Evolutionary conservation across 2,888 invertebrate species (phyloP).

Genomic region (Griposia aprilina): DNA sequence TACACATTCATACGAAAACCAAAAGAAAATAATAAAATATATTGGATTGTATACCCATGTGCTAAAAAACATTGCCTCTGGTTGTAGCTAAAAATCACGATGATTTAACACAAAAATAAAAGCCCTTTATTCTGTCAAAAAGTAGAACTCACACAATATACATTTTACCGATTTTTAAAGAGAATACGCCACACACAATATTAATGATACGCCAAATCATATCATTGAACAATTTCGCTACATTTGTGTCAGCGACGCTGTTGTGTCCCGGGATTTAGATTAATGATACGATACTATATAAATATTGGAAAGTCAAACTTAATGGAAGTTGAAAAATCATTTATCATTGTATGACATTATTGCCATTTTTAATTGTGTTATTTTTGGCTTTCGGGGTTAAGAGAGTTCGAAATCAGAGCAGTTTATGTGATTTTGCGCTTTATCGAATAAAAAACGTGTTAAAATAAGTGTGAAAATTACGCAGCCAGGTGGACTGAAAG

Average conservation of each 20-base stretch:
- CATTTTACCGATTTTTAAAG: conserved; percentile 43
- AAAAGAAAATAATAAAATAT: background rate
- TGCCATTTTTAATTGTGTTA: conserved; percentile 43
- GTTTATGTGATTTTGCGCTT: conserved; percentile 12
- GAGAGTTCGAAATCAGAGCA: conserved; percentile 27
- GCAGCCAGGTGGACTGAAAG: background rate
- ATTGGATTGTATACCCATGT: background rate
- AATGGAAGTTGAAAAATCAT: conserved; percentile 55
- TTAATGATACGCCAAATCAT: conserved; percentile 72
- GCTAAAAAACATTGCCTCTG: conserved; percentile 2
- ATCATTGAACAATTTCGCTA: conserved; percentile 73
- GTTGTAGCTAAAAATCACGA: conserved; percentile 5
- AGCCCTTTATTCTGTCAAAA: background rate
- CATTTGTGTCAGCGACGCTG: conserved; percentile 76
- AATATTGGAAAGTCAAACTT: conserved; percentile 58
- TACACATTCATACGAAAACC: background rate
- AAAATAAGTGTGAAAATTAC: conserved; percentile 26
- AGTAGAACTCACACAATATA: conserved; percentile 7
- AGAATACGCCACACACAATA: conserved; percentile 68
- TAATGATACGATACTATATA: conserved; percentile 75
- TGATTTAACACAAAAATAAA: conserved; percentile 24
- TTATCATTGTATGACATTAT: conserved; percentile 59
- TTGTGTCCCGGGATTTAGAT: conserved; percentile 76
- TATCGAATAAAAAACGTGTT: background rate
- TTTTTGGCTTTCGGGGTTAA: conserved; percentile 37